phyloP scores from a whole-genome alignment of 2,113 vertebrate species.

The Apaloderma vittatum region DNA sequence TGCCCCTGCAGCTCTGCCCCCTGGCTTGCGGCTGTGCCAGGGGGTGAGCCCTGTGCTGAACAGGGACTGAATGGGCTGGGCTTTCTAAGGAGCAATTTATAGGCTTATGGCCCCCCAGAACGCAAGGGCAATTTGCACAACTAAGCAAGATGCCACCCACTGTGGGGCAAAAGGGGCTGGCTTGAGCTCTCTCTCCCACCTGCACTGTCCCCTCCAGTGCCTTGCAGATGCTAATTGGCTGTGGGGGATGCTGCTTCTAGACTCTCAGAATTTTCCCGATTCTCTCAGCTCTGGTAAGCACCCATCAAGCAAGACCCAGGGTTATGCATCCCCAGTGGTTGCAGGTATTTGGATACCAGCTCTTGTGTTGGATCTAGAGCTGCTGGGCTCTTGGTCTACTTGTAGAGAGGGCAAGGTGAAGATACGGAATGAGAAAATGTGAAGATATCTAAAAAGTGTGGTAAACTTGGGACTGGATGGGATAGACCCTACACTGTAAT shows the following conservation, averaged over 20 bases:
- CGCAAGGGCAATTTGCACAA: constrained; percentile 28
- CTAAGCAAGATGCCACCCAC: constrained; percentile 39
- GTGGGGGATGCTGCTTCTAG: background rate
- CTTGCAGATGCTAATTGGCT: constrained; percentile 43
- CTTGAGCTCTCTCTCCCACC: constrained; percentile 18
- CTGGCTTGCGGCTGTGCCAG: background rate
- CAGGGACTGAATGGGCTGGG: background rate
- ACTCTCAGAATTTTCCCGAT: background rate
- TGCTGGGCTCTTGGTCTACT: background rate
- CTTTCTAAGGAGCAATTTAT: constrained; percentile 6
- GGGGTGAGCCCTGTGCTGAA: background rate
- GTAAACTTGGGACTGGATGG: background rate
- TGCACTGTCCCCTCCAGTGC: background rate
- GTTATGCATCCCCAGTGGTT: rapidly evolving
- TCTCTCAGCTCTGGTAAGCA: background rate
- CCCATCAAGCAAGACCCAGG: background rate
- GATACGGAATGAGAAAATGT: background rate
- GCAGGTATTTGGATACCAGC: background rate
- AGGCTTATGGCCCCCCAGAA: background rate
- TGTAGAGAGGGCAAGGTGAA: background rate
- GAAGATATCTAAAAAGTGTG: background rate
- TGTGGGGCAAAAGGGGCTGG: background rate
- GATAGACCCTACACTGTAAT: background rate
- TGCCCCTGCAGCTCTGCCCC: background rate
- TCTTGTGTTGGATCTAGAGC: background rate